Evolutionary conservation across 2,888 invertebrate genomes (phyloP), one percentile per base, ranked within the genome.

Genomic region (Stenolophus ochropezus): DNA sequence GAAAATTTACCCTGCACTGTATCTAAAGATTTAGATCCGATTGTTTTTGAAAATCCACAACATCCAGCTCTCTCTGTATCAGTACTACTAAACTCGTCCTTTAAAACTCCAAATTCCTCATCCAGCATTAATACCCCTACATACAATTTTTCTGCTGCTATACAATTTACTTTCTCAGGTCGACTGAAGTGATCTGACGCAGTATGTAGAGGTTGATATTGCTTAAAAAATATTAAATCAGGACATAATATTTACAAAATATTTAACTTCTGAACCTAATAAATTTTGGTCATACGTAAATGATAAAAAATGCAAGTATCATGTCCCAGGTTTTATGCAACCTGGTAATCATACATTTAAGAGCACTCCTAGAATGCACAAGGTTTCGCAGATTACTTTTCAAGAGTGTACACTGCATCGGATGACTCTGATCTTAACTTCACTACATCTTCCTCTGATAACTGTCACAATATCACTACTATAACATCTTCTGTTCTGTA

Each of bases 211-310:
- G 1, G 69, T 69, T 11, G 27, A 69, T 69, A 25, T 1, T 4
- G 8, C 42, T 11, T 42, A 71, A 42, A 2, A 18, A 20, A 42
- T 42, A 71, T 71, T 23, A 71, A 71, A 33, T 2, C 18, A 6
- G 18, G 4, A 71, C 33, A 71, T 42, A 4, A 6, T 4, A 42
- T 18, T 47, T 42, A 42, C 33, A 42, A 16, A 42, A 4, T 6
- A 5, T 11, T 42, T 71, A 4, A 18, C 11, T 18, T n/a, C 71
- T 3, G 47, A 71, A 14, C 71, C 42, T 8, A 18, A 16, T 47
- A 47, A 47, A n/a, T 42, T 71, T 42, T 71, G 71, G 71, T 71
- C 71, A 5, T 71, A 18, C 8, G 33, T 71, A n/a, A 71, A 71
- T 16, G 42, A 20, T 47, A 42, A 71, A 47, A 71, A 71, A 18